Base-by-base conservation (phyloP, 2,888 invertebrate genomes). In the Megaustenia siamemsis region DNA sequence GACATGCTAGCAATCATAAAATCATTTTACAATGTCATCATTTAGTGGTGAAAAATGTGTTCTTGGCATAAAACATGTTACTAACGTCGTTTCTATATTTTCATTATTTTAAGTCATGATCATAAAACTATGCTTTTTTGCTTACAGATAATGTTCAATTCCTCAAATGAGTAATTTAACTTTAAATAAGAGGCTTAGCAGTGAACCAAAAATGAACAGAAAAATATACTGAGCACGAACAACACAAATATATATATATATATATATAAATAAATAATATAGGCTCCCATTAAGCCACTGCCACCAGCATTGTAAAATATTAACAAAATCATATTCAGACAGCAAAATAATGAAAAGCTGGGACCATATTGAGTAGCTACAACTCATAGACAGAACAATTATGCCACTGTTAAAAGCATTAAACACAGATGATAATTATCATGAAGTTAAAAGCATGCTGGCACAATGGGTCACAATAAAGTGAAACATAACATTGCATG, bases 371-470 rank as follows among this genome's bases (percentile, higher is more conserved):
- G 45, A 32, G 32, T 1, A 40, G n/a, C n/a, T 38, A 60, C 24
- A 43, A 45, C 32, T 40, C 18, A 43, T 21, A 28, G 15, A 63
- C 63, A 45, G 32, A 28, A 79, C 21, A 32, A 63, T 43, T 15
- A 79, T 45, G 24, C n/a, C 40, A 63, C 6, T 40, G 43, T 28
- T 79, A 49, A 40, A 35, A 40, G 45, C 68, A 49, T 68, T 45
- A 66, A 49, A 49, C n/a, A 66, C 66, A 1, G 28, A 43, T 38
- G 35, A 77, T 32, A 77, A 32, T 21, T 45, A 38, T 49, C 38
- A 56, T n/a, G 1, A 71, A n/a, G 21, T 49, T 35, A 32, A 76
- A 38, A 76, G 76, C 76, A 53, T 56, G 53, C 56, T 76, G 53
- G 18, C 49, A 53, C 21, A 56, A 38, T n/a, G 43, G 24, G 18